Base-by-base conservation (phyloP, 1,140 invertebrate genomes). In the Pseudomyrmex dendroicus region DNA sequence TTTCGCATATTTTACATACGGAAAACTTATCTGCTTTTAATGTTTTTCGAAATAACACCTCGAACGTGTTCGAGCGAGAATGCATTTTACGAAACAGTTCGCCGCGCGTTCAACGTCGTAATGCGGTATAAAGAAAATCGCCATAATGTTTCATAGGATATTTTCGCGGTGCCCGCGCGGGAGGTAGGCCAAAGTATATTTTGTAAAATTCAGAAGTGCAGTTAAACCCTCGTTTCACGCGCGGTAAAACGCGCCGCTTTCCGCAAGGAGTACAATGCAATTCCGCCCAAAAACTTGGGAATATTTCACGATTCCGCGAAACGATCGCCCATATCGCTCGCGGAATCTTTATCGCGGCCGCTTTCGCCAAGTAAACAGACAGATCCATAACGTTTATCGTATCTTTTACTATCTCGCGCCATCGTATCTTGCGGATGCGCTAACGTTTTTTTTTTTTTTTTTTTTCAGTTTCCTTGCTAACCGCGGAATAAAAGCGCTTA, bases 221-320 rank as follows among this genome's bases (percentile, higher is more conserved):
- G 73, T 70, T 66, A 70, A 88, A 76, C 62, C 83, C 86, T 85
- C 86, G 83, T 87, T 87, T 74, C 76, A 56, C 77, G 66, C 76
- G 78, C 84, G 82, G 86, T 89, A 88, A 88, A 89, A 25, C 25
- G 87, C 74, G 73, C 74, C 35, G 5, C 5, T 35, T 76, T 84
- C 77, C 77, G 74, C 35, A 35, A 35, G 0, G 87, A 63, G 87
- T 77, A 78, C 66, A 63, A 78, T 5, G 35, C 35, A 35, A 35
- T 61, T 70, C 17, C n/a, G 52, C 44, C 22, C 77, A 73, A 68
- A 85, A 83, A 88, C 84, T 59, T 44, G 54, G 35, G 86, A 84
- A 89, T 89, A 89, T 89, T 86, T 89, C 86, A 89, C 86, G 84
- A 85, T 89, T 83, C 84, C 70, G 80, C 52, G 86, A 63, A 85